Evolutionary conservation across 2,888 invertebrate genomes (phyloP), one percentile per base, ranked within the genome.

Genomic region (Notocelia uddmanniana): DNA sequence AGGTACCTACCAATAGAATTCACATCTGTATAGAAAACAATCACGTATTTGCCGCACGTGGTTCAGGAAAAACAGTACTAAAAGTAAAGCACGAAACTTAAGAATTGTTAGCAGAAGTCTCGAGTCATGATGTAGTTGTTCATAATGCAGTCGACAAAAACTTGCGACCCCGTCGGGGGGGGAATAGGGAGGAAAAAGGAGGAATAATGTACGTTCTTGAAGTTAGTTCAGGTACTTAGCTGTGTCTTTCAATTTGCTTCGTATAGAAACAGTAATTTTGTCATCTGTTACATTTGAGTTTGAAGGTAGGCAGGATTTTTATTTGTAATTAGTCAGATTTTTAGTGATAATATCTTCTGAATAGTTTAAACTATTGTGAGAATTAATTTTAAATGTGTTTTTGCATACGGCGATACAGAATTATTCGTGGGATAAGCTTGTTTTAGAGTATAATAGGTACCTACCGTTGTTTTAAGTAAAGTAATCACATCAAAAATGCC

Each of bases 41-140:
- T 37, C 10, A 10, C 23, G 18, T 26, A 59, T 48, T 60, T 48
- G 23, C 45, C 18, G 23, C 50, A 62, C 62, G 62, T 62, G 63
- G 13, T 10, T 18, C 9, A 60, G 48, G 26, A 10, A 63, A 52
- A 63, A 31, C 19, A 18, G 34, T 41, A 31, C 19, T 34, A 63
- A 34, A 63, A 63, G 9, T 50, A 31, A 50, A 63, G 50, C 45
- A 63, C 9, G 15, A 50, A 50, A 63, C 63, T 50, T 50, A 5
- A 52, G 63, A 50, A 63, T 63, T 31, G 50, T 31, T 63, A 31
- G 19, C 31, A 63, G 63, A 63, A 63, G 34, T 62, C 63, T 26
- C 63, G 50, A 15, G 63, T 63, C 59, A 41, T 59, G 26, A 23
- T 54, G 21, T 45, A 37, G 48, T 52, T 63, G 63, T 63, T 63